Percentiles rank a stretch among this genome's conserved stretches.
Evolutionary conservation across 2,888 invertebrate genomes (phyloP).

Genomic region (Pseudeuparius sepicola): DNA sequence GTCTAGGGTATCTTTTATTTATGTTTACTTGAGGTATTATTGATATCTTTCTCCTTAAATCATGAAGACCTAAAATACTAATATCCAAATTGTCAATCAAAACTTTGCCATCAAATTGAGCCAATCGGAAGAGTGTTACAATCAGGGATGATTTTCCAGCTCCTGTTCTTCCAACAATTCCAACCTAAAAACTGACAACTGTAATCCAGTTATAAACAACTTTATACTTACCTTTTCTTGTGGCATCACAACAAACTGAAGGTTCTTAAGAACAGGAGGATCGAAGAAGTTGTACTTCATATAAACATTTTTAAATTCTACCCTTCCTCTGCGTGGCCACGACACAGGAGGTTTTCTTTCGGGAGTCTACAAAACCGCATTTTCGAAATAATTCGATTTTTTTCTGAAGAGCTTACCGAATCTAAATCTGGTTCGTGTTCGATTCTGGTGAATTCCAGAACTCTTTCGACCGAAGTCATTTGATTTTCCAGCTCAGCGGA

Average conservation of each 20-base stretch:
- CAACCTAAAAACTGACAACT: conserved; percentile 29
- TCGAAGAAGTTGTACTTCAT: conserved; percentile 54
- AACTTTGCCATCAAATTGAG: conserved; percentile 43
- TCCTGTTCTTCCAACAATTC: conserved; percentile 52
- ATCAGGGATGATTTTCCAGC: conserved; percentile 48
- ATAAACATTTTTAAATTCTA: conserved; percentile 49
- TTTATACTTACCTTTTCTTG: conserved; percentile 40
- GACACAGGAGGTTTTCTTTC: conserved; percentile 42
- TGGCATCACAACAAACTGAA: conserved; percentile 41
- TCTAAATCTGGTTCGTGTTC: conserved; percentile 38
- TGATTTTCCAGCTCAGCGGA: conserved; percentile 55
- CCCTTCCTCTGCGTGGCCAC: conserved; percentile 54
- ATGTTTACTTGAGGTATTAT: conserved; percentile 53
- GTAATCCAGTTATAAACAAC: background rate
- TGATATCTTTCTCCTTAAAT: conserved; percentile 46
- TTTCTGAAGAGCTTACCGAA: conserved; percentile 25
- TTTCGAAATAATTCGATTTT: conserved; percentile 1
- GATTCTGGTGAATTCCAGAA: conserved; percentile 51
- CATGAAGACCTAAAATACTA: conserved; percentile 42
- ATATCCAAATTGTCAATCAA: conserved; percentile 45
- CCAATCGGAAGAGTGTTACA: conserved; percentile 47
- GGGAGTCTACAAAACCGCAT: conserved; percentile 27
- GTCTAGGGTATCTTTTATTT: no score
- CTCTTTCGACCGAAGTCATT: conserved; percentile 57
- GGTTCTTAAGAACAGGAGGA: conserved; percentile 51